phyloP scores from a whole-genome alignment of 2,113 vertebrate genomes.

The Megaptera novaeangliae region DNA sequence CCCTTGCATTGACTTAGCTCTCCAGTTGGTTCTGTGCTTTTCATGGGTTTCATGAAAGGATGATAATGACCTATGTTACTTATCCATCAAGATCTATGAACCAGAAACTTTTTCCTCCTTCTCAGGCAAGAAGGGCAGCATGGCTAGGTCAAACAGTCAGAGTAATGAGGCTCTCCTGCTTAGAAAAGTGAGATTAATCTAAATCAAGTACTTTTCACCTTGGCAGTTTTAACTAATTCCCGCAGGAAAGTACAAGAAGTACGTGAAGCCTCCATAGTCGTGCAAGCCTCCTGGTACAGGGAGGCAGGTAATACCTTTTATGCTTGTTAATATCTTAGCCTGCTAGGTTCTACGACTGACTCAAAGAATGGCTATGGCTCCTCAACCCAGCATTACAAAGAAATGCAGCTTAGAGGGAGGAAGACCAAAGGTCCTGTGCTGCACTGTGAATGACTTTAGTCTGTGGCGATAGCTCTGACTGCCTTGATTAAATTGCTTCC shows the following conservation, averaged over 20 bases:
- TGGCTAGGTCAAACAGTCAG: constrained; percentile 77
- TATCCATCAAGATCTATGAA: constrained; percentile 74
- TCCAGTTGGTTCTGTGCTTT: constrained; percentile 65
- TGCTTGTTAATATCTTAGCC: constrained; percentile 85
- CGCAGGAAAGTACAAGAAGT: constrained; percentile 80
- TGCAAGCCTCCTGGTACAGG: constrained; percentile 76
- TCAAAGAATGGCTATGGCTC: constrained; percentile 76
- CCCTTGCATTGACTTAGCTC: neutral
- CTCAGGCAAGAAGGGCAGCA: constrained; percentile 72
- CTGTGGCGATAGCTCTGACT: neutral
- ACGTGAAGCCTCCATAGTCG: constrained; percentile 75
- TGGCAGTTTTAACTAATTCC: constrained; percentile 85
- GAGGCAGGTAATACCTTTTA: constrained; percentile 83
- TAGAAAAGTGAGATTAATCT: constrained; percentile 82
- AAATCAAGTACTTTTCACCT: constrained; percentile 84
- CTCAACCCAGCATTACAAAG: constrained; percentile 73
- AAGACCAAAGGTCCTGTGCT: neutral
- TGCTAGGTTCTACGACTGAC: constrained; percentile 79
- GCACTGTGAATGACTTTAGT: neutral
- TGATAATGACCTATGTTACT: constrained; percentile 77
- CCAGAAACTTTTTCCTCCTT: constrained; percentile 54
- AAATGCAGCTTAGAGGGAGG: constrained; percentile 66
- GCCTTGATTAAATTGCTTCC: constrained; percentile 50
- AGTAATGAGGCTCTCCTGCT: constrained; percentile 81
- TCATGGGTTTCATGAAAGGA: constrained; percentile 73